Evolutionary conservation across 2,113 vertebrate species (phyloP).

Genomic region (Tachycineta bicolor): DNA sequence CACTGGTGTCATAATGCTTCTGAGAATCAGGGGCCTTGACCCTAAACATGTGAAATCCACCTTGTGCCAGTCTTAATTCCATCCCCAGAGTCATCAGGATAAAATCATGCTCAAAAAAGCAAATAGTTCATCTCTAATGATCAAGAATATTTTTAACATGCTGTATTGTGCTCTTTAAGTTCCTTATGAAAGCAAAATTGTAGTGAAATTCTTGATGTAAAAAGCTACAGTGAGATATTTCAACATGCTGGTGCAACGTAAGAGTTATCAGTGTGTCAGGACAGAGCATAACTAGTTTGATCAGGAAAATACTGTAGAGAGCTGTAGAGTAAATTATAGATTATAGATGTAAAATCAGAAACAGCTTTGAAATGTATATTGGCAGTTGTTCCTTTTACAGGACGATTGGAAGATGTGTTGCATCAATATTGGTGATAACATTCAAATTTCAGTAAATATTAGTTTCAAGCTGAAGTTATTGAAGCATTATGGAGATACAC

Average conservation of each 20-base stretch:
- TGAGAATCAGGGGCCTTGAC: neutral
- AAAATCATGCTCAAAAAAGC: neutral
- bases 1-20: neutral
- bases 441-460: conserved; percentile 8
- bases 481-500: neutral
- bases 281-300: neutral
- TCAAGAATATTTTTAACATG: neutral
- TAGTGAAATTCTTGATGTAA: neutral
- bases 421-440: neutral
- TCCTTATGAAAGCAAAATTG: neutral
- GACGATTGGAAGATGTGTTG: neutral
- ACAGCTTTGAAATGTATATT: neutral
- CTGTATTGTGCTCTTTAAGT: neutral
- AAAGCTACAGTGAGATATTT: neutral
- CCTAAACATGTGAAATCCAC: neutral
- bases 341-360: conserved; percentile 14
- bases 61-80: neutral
- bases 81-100: neutral
- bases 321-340: neutral
- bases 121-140: neutral
- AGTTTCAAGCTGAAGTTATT: neutral
- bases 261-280: neutral
- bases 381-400: neutral
- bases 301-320: neutral
- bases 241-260: neutral